phyloP scores from a whole-genome alignment of 2,797 vertebrate species.

The Danionella dracula region DNA sequence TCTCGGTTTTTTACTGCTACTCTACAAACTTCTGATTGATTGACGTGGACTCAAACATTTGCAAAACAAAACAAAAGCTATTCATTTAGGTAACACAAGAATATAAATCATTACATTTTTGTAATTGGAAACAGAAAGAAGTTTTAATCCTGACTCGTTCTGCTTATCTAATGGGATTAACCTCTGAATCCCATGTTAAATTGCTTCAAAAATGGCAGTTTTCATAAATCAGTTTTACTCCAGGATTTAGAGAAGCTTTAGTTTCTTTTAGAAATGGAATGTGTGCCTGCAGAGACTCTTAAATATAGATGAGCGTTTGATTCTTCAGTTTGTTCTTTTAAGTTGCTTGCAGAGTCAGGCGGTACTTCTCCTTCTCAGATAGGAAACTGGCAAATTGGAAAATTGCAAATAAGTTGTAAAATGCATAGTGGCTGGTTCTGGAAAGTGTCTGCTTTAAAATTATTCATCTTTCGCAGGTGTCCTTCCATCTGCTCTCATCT shows the following conservation, averaged over 20 bases:
- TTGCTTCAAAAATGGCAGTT: not conserved
- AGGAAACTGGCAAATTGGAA: conserved; percentile 29
- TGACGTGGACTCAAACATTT: too few species aligned
- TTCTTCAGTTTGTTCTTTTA: conserved; percentile 37
- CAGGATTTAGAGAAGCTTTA: not conserved
- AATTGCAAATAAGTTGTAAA: conserved; percentile 23
- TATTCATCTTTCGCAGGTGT: not conserved
- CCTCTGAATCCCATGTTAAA: not conserved
- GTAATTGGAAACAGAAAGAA: not conserved
- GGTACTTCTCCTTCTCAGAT: not conserved
- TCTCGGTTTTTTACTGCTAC: too few species aligned
- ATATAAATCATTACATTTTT: too few species aligned
- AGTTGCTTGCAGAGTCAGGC: conserved; percentile 8
- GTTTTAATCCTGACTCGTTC: not conserved
- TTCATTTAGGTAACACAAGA: too few species aligned
- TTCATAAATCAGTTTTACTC: not conserved
- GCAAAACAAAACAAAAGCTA: too few species aligned
- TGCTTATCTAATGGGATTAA: conserved; percentile 4
- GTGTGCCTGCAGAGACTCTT: conserved; percentile 2
- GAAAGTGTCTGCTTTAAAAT: not conserved
- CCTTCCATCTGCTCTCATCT: not conserved
- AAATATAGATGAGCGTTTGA: conserved; percentile 21
- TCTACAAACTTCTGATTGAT: too few species aligned
- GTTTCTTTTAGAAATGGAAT: conserved; percentile 6
- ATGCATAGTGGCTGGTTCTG: conserved; percentile 4